Base-by-base conservation (phyloP, 2,113 vertebrate species). In the Aegotheles bennettii region DNA sequence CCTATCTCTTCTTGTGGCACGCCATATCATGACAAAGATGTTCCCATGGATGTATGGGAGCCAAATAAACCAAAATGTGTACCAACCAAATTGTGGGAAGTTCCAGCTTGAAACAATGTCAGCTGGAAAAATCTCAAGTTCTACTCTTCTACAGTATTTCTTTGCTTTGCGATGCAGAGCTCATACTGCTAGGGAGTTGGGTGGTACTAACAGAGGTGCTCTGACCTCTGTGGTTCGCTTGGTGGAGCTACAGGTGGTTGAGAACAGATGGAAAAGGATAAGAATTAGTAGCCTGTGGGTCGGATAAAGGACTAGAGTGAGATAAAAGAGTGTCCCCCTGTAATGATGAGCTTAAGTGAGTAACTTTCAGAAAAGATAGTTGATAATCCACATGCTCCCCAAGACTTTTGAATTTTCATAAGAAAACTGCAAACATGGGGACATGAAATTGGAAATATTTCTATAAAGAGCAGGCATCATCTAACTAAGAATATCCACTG, bases 371-470 rank as follows among this genome's bases (percentile, higher is more conserved):
- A 51, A 83, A 71, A 79, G 1, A 9, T 5, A 4, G 23, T 75
- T 45, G 8, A 50, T 69, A 38, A 50, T 14, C 3, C 1, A 9
- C 8, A 21, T 19, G 31, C 3, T 1, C 28, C 2, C 6, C 13
- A 53, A 17, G 2, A 38, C 0, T 35, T 90, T 6, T 48, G 28
- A 78, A 31, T 71, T 79, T 63, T 63, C 6, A 6, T 42, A 61
- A 65, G 23, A 82, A 24, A 61, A 50, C 5, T 19, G 14, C 36
- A 71, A 73, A 78, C 2, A 18, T 82, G n/a, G 4, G 14, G 2
- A 33, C 11, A 11, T 87, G 40, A 51, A 64, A 76, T 23, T 29
- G 10, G 8, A 91, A 79, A 73, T 0, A 18, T 56, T 67, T 57
- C 3, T 73, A 4, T 45, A 25, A 57, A 36, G 87, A 76, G 24